Evolutionary conservation across 1,140 invertebrate species (phyloP).

Genomic region (Anagrus nilaparvatae): DNA sequence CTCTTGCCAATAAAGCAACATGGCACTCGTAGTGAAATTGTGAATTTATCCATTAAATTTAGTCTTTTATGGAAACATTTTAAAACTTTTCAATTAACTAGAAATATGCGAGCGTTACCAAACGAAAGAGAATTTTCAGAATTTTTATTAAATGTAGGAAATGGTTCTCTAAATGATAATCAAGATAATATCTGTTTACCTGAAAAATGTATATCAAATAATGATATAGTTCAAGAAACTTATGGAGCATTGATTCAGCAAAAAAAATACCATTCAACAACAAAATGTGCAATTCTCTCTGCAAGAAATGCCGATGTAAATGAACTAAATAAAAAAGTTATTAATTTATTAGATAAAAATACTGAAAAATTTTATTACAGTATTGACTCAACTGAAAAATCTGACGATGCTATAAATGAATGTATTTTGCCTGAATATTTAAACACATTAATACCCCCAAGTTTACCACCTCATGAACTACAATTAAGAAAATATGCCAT

Average conservation of each 20-base stretch:
- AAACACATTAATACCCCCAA: neutral
- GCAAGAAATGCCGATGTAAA: no score
- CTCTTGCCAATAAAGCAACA: slow-evolving; percentile 10
- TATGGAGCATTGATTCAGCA: no score
- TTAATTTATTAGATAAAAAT: no score
- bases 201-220: neutral
- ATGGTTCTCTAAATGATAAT: no score
- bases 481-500: neutral
- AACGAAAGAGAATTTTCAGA: slow-evolving; percentile 12
- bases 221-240: no score
- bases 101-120: slow-evolving; percentile 5
- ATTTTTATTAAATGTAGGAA: slow-evolving; percentile 8
- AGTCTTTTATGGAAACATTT: slow-evolving; percentile 11
- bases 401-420: neutral
- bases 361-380: no score
- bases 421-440: neutral
- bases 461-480: neutral
- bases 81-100: slow-evolving; percentile 9
- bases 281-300: no score
- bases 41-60: slow-evolving; percentile 12
- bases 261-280: no score
- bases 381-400: no score
- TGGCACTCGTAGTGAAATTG: slow-evolving; percentile 4
- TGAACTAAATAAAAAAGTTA: no score
- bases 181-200: slow-evolving; percentile 2